Evolutionary conservation across 30 jellyfish, hydroid and myxozoan genomes (phyloP), one percentile per base, ranked within the genome.

Genomic region (Pelagia noctiluca): DNA sequence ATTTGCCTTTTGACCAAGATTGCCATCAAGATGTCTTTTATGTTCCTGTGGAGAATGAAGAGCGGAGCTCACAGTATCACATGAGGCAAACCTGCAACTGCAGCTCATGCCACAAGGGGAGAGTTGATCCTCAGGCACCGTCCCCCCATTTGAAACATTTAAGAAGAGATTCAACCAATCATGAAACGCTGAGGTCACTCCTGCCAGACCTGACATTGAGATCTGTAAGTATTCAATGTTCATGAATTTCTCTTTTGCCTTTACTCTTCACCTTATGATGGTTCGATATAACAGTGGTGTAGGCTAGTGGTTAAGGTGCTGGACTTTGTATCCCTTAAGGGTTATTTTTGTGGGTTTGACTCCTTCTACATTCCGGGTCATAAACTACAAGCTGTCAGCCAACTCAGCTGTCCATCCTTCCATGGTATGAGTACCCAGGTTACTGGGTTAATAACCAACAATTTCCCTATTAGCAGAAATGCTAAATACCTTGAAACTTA

Each of bases 51-150:
- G 92, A 82, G 0, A 46, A 37, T 16, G 92, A 82, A 2, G 92
- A 82, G 1, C 30, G 92, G 29, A 35, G 57, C 36, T 50, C 86
- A 7, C 92, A 82, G 30, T 82, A 67, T 57, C 85, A 71, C 18
- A n/a, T 68, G 54, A 75, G 79, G 12, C 82, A 47, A n/a, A 12
- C 92, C 1, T 82, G 92, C 30, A 69, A 68, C 52, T 82, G 92
- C 72, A 69, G 86, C 46, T 82, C 92, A 2, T 82, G 92, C 61
- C 92, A 82, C 42, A 82, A 82, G 82, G 86, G 79, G 35, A 71
- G 85, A 35, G 48, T 82, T n/a, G 92, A 82, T 16, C n/a, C 78
- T 7, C 63, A 68, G 21, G 18, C 29, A 25, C 92, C 69, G 35
- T n/a, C 68, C 11, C 50, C 79, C 8, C 50, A 28, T 13, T 47